Conservation (phyloP, 1,140 invertebrate genomes). For the Tetramorium parvispinum region DNA sequence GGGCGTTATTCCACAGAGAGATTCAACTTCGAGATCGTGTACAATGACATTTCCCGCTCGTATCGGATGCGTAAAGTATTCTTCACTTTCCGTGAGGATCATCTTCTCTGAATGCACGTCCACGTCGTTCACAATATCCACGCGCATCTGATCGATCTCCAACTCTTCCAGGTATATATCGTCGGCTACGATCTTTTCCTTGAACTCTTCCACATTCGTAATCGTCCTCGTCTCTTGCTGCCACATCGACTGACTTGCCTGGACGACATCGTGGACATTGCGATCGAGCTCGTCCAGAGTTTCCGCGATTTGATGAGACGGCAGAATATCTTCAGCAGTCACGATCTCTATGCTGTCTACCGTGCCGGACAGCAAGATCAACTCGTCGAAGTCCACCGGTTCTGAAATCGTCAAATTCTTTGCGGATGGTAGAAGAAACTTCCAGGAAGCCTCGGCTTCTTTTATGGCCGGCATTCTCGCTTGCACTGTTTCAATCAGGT, state of each 20-base stretch:
- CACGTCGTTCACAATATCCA: conserved; percentile 65
- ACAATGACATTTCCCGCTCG: conserved; percentile 40
- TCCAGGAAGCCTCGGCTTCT: conserved; percentile 46
- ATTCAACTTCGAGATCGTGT: conserved; percentile 70
- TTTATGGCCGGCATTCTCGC: conserved; percentile 49
- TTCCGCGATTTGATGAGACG: conserved; percentile 24
- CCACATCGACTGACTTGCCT: not conserved
- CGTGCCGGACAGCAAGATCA: conserved; percentile 44
- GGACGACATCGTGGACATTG: conserved; percentile 2
- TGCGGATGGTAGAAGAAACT: conserved; percentile 27
- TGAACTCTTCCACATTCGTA: conserved; percentile 1
- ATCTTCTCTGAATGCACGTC: not conserved
- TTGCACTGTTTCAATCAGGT: conserved; percentile 44
- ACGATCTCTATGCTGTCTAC: conserved; percentile 43
- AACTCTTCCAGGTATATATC: conserved; percentile 63
- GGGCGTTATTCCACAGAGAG: conserved; percentile 72
- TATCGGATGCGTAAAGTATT: conserved; percentile 48
- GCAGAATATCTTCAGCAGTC: conserved; percentile 25
- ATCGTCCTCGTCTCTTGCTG: not conserved
- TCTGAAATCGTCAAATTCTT: conserved; percentile 45
- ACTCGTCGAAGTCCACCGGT: conserved; percentile 18
- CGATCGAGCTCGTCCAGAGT: not conserved
- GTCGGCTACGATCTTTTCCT: conserved; percentile 31
- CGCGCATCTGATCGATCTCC: conserved; percentile 61
- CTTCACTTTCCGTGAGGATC: not conserved